These are phyloP conservation scores for Pipra filicauda DNA, from an alignment of 2,113 vertebrate species.

Conservation along the genomic window DNA sequence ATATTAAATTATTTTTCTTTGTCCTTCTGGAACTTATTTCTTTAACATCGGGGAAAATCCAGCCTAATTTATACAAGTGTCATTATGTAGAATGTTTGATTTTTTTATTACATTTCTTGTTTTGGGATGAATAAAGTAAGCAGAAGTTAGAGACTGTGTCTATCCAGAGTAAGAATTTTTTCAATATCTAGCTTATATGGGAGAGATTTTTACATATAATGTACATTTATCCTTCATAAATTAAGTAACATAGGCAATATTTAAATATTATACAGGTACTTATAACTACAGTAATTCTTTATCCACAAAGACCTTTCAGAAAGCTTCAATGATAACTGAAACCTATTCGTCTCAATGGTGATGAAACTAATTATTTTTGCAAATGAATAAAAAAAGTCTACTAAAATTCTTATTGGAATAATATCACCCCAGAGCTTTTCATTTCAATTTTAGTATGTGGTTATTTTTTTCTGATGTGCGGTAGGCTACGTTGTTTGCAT, in stretches of 20 bases:
- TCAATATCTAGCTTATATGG: background rate
- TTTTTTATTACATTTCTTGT: background rate
- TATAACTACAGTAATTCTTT: background rate
- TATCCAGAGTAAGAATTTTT: background rate
- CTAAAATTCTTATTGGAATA: background rate
- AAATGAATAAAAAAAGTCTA: background rate
- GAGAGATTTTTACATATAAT: background rate
- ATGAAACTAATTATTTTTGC: background rate
- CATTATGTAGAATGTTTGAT: background rate
- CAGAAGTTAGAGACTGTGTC: background rate
- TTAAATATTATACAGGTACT: background rate
- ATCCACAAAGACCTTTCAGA: background rate
- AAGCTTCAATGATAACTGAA: background rate
- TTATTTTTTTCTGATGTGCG: background rate
- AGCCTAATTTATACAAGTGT: background rate
- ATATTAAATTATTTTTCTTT: background rate
- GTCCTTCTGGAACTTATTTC: background rate
- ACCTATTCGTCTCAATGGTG: background rate
- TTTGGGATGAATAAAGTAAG: background rate
- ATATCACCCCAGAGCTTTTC: background rate
- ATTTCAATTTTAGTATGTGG: background rate
- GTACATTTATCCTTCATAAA: background rate
- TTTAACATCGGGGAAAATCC: background rate
- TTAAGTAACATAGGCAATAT: background rate
- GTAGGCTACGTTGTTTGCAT: background rate